phyloP scores from a whole-genome alignment of 2,888 invertebrate genomes.

The Temnothorax ravouxi region DNA sequence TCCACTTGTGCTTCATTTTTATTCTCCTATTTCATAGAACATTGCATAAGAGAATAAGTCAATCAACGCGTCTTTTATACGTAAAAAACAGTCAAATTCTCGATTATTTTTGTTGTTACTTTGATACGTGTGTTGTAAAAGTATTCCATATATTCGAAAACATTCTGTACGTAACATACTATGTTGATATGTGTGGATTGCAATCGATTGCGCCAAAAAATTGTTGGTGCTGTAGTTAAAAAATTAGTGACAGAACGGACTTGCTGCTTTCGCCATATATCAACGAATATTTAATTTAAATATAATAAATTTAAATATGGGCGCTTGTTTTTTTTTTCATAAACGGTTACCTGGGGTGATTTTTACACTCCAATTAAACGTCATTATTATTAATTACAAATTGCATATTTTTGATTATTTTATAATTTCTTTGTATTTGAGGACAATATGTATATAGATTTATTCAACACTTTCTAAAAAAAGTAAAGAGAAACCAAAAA shows the following conservation, averaged over 20 bases:
- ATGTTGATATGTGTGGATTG: not conserved
- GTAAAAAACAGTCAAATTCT: conserved; percentile 44
- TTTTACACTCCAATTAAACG: too few species aligned
- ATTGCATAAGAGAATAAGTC: conserved; percentile 57
- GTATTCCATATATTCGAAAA: not conserved
- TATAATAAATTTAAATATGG: too few species aligned
- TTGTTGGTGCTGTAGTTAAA: not conserved
- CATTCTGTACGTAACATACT: too few species aligned
- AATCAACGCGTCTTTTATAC: conserved; percentile 24
- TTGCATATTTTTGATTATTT: too few species aligned
- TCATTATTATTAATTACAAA: too few species aligned
- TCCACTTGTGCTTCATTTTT: not conserved
- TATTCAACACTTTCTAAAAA: too few species aligned
- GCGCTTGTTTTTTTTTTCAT: too few species aligned
- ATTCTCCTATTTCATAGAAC: not conserved
- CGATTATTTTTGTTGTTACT: conserved; percentile 10
- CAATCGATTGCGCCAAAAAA: not conserved
- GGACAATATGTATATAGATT: too few species aligned
- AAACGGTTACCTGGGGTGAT: too few species aligned
- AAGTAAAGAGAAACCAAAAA: too few species aligned
- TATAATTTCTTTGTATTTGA: too few species aligned
- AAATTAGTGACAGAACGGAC: not conserved
- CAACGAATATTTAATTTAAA: not conserved
- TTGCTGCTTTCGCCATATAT: not conserved
- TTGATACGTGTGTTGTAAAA: not conserved